Percentiles rank a stretch among this genome's conserved stretches.
Conservation (phyloP, 2,113 vertebrate species). For the Blennius ocellaris region DNA sequence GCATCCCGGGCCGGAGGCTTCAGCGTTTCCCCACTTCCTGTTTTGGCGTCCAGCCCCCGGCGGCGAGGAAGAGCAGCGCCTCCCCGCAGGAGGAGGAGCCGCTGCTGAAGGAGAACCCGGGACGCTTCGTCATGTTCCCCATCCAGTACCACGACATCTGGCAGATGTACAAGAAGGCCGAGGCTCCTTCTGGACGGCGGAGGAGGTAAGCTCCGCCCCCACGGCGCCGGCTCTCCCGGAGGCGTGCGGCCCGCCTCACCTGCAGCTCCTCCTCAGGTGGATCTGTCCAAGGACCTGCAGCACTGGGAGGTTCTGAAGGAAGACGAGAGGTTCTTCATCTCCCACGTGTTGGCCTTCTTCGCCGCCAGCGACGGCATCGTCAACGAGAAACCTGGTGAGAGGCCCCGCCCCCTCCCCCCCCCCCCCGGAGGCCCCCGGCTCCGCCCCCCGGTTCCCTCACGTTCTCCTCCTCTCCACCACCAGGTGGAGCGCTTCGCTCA, state of each 20-base stretch:
- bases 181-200: slow-evolving; percentile 98
- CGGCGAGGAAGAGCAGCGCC: slow-evolving; percentile 4
- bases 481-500: slow-evolving; percentile 98
- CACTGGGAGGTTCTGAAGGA: slow-evolving; percentile 95
- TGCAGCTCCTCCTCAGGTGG: slow-evolving; percentile 84
- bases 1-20: too few species aligned
- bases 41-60: not conserved
- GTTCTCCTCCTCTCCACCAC: slow-evolving; percentile 50
- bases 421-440: too few species aligned
- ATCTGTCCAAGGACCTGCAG: slow-evolving; percentile 94
- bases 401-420: not conserved
- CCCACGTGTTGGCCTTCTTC: slow-evolving; percentile 95
- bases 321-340: slow-evolving; percentile 94
- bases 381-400: slow-evolving; percentile 96
- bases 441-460: too few species aligned
- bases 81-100: slow-evolving; percentile 83
- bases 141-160: slow-evolving; percentile 98
- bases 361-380: slow-evolving; percentile 98
- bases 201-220: slow-evolving; percentile 85
- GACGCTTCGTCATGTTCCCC: slow-evolving; percentile 94
- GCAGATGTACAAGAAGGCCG: slow-evolving; percentile 99
- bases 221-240: too few species aligned
- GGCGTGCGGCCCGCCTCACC: too few species aligned
- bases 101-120: slow-evolving; percentile 91
- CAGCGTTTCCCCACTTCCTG: too few species aligned